Evolutionary conservation across 1,140 invertebrate genomes (phyloP), one percentile per base, ranked within the genome.

Genomic region (Cydia amplana): DNA sequence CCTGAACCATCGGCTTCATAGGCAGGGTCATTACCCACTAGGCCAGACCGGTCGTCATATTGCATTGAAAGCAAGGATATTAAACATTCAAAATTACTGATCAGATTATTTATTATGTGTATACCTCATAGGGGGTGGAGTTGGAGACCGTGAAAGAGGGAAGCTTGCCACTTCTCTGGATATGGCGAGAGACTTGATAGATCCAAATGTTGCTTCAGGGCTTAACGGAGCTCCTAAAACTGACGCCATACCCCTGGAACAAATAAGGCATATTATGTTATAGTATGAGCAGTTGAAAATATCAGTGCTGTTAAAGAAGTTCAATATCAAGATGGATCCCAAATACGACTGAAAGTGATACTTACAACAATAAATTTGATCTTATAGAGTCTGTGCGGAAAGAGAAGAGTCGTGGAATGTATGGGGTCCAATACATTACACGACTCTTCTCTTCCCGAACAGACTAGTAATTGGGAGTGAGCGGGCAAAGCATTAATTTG

Each of bases 141-240:
- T 95, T 5, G 95, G 95, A 43, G 95, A 95, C 67, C 95, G 93
- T 18, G 95, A 96, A n/a, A 96, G 85, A 18, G 96, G 96, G 82
- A 96, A 96, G 85, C 96, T 96, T 76, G 96, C 96, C n/a, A 96
- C 95, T 87, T 96, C 96, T 78, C 95, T 93, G 16, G 95, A 95
- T 79, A 95, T 95, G 1, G 95, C 94, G 74, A 96, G 91, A 49
- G 95, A 96, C 77, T 95, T 94, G 81, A 96, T 96, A 72, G 95
- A 96, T 64, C 95, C 95, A 82, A 96, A 96, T 1, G 95, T 95
- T 87, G 95, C 95, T 87, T 96, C 95, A 12, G 95, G 95, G 72
- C 95, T 95, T 67, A 95, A 89, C 82, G 95, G 95, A 51, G 94
- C 94, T 78, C 94, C 94, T 12, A 95, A 93, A 78, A 94, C 93